These are phyloP conservation scores for Alethe diademata DNA, from an alignment of 2,113 vertebrate species.

Conservation along the genomic window DNA sequence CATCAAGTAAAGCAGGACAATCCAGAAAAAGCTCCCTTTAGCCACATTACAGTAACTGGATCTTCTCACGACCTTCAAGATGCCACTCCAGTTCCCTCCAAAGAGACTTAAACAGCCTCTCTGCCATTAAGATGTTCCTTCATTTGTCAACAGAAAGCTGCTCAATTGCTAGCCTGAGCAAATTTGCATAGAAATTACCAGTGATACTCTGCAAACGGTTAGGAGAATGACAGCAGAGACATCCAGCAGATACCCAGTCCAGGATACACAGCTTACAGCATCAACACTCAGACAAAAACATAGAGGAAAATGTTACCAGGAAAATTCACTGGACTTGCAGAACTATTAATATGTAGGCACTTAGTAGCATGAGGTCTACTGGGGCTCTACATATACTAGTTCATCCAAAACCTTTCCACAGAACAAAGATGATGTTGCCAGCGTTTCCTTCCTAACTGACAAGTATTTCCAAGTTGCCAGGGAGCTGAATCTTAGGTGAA, in stretches of 20 bases:
- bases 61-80: slow-evolving; percentile 35
- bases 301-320: not conserved
- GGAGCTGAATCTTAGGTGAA: not conserved
- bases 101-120: slow-evolving; percentile 35
- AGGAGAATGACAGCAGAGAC: slow-evolving; percentile 41
- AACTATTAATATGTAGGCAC: not conserved
- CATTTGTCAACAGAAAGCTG: slow-evolving; percentile 70
- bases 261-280: not conserved
- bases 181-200: slow-evolving; percentile 75
- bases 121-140: slow-evolving; percentile 56
- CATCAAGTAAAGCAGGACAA: not conserved
- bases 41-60: not conserved
- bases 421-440: not conserved
- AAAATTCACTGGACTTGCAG: not conserved
- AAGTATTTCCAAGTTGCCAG: not conserved
- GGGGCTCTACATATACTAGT: not conserved
- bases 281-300: not conserved
- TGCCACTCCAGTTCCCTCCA: not conserved
- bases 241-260: not conserved
- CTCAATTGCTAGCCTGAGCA: slow-evolving; percentile 67
- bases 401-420: not conserved
- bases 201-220: slow-evolving; percentile 58
- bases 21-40: not conserved
- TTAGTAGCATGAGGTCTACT: not conserved
- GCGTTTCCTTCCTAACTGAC: not conserved